Evolutionary conservation across 30 jellyfish, hydroid and myxozoan species (phyloP).

Genomic region (Aurelia aurita): DNA sequence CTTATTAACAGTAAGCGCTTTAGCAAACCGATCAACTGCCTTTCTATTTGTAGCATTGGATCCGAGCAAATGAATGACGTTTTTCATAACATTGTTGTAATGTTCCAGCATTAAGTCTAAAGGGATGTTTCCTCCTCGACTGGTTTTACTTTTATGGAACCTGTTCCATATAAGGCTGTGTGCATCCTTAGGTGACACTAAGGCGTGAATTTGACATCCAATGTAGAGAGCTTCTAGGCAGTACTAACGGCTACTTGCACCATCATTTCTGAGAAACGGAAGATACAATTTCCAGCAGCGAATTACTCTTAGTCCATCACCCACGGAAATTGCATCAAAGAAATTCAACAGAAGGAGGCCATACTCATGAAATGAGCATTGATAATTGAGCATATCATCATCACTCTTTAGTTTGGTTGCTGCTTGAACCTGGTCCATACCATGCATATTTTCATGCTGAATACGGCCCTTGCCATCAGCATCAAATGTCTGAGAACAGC

Average conservation of each 20-base stretch:
- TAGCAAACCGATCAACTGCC: slow-evolving; percentile 25
- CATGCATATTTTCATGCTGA: not conserved
- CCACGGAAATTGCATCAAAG: slow-evolving; percentile 13
- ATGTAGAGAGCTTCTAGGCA: slow-evolving; percentile 19
- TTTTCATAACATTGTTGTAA: not conserved
- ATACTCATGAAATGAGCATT: not conserved
- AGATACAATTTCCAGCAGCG: slow-evolving; percentile 31
- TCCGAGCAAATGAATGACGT: slow-evolving; percentile 22
- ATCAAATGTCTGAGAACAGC: not conserved
- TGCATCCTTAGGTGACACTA: slow-evolving; percentile 13
- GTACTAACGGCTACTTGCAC: slow-evolving; percentile 25
- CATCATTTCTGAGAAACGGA: slow-evolving; percentile 37
- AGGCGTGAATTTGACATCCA: not conserved
- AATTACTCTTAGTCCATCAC: slow-evolving; percentile 14
- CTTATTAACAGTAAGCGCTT: slow-evolving; percentile 33
- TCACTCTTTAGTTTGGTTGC: not conserved
- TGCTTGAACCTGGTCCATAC: not conserved
- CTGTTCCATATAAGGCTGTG: slow-evolving; percentile 43
- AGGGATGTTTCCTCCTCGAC: slow-evolving; percentile 58
- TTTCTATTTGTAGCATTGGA: slow-evolving; percentile 21
- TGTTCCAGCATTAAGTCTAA: slow-evolving; percentile 55
- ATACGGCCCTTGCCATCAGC: not conserved
- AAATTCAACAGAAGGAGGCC: slow-evolving; percentile 1
- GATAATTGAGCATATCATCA: not conserved
- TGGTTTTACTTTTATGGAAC: slow-evolving; percentile 1